Base-by-base conservation (phyloP, 2,113 vertebrate genomes). In the Cygnus atratus region DNA sequence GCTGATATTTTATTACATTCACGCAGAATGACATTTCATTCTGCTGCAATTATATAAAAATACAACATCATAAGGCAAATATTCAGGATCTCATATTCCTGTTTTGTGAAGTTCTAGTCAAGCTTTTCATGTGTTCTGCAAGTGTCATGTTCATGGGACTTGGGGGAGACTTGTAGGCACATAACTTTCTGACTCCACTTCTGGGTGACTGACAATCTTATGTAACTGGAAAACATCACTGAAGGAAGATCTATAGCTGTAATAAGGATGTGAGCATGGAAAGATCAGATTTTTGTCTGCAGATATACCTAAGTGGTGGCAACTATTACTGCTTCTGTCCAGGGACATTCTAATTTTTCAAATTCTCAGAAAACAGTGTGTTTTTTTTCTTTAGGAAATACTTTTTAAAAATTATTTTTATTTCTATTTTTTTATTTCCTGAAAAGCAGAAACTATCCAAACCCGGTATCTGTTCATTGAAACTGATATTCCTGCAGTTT, bases 61-160 rank as follows among this genome's bases (percentile, higher is more conserved):
- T 57, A 58, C 3, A 76, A 9, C 61, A 67, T 71, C 57, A 10
- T 63, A 78, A 68, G 22, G 73, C 65, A 90, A 63, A 65, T 16
- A 22, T 43, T 29, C 37, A 88, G 33, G 8, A 13, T 87, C 1
- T 74, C 20, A 13, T 61, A 63, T 44, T 94, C 29, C 54, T 94
- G 19, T 65, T 87, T 61, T 75, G 10, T 71, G 52, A 93, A 72
- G 52, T 90, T 80, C 65, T 90, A 16, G 39, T 72, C 57, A 65
- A 75, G 24, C 11, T 92, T 95, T 63, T 81, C 57, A 57, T 92
- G 39, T 88, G 33, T 35, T 84, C 57, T 84, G 16, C 39, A 87
- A 31, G 2, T 76, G 26, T 70, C 50, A 29, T 33, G 25, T 88
- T 88, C 39, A 44, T 0, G 0, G 6, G 46, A 8, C 0, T 0